These are phyloP conservation scores for Tolypeutes matacus DNA, from an alignment of 2,797 vertebrate genomes.

Conservation along the genomic window DNA sequence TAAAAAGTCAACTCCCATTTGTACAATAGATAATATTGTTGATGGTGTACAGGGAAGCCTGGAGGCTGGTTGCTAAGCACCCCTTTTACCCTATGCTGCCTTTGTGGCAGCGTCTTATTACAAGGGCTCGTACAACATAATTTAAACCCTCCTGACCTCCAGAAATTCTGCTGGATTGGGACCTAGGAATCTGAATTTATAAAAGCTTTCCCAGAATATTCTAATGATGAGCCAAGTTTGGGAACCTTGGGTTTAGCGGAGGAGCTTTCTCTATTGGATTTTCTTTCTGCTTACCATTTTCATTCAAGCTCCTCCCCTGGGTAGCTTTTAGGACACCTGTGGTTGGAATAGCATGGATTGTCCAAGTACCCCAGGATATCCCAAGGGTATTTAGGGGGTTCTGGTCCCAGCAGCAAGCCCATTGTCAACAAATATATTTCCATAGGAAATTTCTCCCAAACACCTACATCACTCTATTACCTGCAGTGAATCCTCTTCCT, in stretches of 20 bases:
- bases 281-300: accelerated
- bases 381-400: neutral
- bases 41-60: neutral
- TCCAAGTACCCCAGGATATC: neutral
- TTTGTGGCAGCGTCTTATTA: neutral
- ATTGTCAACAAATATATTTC: neutral
- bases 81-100: neutral
- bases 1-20: neutral
- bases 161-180: neutral
- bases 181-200: neutral
- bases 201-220: neutral
- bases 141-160: neutral
- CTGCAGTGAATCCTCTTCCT: neutral
- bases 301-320: accelerated
- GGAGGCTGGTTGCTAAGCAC: neutral
- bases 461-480: neutral
- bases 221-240: neutral
- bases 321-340: neutral
- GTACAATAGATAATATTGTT: accelerated
- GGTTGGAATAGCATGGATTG: accelerated
- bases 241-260: neutral
- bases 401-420: neutral
- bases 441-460: neutral
- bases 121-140: neutral
- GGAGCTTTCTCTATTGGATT: accelerated